Percentiles rank a stretch among this genome's conserved stretches.
phyloP scores from a whole-genome alignment of 1,140 invertebrate species.

The Harlomillsia oculata region DNA sequence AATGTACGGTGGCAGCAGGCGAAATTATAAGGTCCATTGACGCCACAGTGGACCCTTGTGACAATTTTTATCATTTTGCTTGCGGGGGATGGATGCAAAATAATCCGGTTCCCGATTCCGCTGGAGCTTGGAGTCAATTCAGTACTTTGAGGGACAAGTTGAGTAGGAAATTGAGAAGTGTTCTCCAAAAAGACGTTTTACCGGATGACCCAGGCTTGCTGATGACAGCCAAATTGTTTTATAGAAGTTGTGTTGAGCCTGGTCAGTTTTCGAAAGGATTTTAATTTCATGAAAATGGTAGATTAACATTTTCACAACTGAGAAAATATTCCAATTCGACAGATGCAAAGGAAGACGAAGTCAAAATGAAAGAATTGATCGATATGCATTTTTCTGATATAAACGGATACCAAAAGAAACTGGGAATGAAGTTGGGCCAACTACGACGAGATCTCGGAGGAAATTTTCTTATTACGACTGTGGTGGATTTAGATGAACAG shows the following conservation, averaged over 20 bases:
- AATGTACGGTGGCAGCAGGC: conserved; percentile 23
- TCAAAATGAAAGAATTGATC: background rate
- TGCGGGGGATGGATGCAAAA: conserved; percentile 39
- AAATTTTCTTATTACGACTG: conserved; percentile 21
- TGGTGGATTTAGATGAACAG: conserved; percentile 28
- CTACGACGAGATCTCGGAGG: conserved; percentile 19
- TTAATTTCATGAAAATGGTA: background rate
- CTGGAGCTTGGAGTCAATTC: conserved; percentile 32
- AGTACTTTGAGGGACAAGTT: conserved; percentile 17
- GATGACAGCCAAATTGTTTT: conserved; percentile 16
- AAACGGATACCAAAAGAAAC: background rate
- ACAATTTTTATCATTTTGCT: conserved; percentile 41
- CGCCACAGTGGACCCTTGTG: conserved; percentile 36
- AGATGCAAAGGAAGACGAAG: background rate
- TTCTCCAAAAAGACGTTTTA: background rate
- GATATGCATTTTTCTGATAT: conserved; percentile 1
- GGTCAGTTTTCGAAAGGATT: background rate
- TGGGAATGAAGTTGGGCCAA: conserved; percentile 27
- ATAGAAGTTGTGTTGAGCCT: conserved; percentile 8
- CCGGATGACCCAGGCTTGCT: conserved; percentile 14
- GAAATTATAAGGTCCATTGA: conserved; percentile 24
- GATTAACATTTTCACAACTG: background rate
- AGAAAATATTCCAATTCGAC: background rate
- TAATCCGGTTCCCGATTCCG: conserved; percentile 33
- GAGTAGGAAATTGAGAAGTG: background rate